Conservation (phyloP, 1,140 invertebrate species). For the Drosophila orena region DNA sequence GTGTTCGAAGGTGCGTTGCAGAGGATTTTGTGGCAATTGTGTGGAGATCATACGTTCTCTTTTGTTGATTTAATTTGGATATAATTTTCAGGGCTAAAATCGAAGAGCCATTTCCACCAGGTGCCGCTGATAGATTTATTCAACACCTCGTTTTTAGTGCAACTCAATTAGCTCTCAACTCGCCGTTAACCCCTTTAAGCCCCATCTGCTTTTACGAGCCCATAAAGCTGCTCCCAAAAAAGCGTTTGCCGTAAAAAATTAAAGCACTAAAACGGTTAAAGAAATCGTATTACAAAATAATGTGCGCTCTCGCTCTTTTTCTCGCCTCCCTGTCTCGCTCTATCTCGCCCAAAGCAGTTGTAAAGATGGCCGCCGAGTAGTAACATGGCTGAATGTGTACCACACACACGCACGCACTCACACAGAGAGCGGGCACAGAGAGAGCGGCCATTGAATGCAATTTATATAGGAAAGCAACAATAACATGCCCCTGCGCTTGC, state of each 20-base stretch:
- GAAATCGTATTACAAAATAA: conserved; percentile 73
- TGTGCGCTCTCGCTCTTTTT: conserved; percentile 42
- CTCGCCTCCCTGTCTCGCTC: conserved; percentile 28
- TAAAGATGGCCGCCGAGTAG: conserved; percentile 78
- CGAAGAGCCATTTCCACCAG: no score
- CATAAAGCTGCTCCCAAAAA: conserved; percentile 61
- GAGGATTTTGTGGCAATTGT: neutral
- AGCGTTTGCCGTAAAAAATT: conserved; percentile 67
- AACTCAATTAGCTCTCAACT: conserved; percentile 39
- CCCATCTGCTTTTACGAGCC: conserved; percentile 44
- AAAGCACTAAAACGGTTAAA: conserved; percentile 65
- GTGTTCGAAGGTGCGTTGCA: neutral
- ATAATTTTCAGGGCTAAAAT: no score
- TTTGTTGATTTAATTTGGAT: no score
- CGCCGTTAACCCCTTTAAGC: conserved; percentile 36
- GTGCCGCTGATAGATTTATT: conserved; percentile 14
- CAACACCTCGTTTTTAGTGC: conserved; percentile 35
- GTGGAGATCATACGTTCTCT: no score
- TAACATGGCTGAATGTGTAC: conserved; percentile 76
- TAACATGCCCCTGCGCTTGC: conserved; percentile 32
- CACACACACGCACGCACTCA: conserved; percentile 25
- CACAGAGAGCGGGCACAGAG: conserved; percentile 35
- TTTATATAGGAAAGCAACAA: conserved; percentile 64
- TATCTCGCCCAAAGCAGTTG: conserved; percentile 53
- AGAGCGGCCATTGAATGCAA: conserved; percentile 69